phyloP scores from a whole-genome alignment of 2,888 invertebrate species.

The Thyatira batis region DNA sequence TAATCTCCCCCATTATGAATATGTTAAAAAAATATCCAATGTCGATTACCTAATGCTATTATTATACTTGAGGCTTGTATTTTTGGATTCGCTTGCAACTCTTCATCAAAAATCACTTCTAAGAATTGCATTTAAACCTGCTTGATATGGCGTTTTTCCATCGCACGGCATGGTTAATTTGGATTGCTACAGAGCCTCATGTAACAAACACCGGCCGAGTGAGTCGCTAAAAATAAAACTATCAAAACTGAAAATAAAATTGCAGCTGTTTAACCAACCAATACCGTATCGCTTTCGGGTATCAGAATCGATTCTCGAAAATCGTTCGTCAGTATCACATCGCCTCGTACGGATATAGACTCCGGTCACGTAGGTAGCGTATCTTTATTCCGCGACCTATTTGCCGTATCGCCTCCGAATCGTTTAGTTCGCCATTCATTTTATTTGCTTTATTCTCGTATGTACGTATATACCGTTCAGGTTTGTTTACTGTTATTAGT shows the following conservation, averaged over 20 bases:
- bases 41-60: too few relatives aligned
- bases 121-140: too few relatives aligned
- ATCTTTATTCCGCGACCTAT: constrained; percentile 44
- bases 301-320: constrained; percentile 27
- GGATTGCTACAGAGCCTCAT: too few relatives aligned
- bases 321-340: constrained; percentile 34
- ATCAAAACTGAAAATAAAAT: constrained; percentile 17
- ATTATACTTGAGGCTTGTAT: too few relatives aligned
- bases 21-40: too few relatives aligned
- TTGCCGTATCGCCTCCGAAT: constrained; percentile 43
- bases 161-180: too few relatives aligned
- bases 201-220: too few relatives aligned
- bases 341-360: constrained; percentile 27
- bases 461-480: constrained; percentile 14
- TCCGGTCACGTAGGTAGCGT: constrained; percentile 40
- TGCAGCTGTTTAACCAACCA: not conserved
- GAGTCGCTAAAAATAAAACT: constrained; percentile 13
- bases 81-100: too few relatives aligned
- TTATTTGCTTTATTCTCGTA: constrained; percentile 40
- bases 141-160: too few relatives aligned
- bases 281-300: constrained; percentile 7
- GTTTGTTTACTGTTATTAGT: constrained; percentile 40
- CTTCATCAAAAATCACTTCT: too few relatives aligned
- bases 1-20: too few relatives aligned
- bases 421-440: constrained; percentile 44